Base-by-base conservation (phyloP, 1,140 invertebrate genomes). In the Pygmarrhopalites habei region DNA sequence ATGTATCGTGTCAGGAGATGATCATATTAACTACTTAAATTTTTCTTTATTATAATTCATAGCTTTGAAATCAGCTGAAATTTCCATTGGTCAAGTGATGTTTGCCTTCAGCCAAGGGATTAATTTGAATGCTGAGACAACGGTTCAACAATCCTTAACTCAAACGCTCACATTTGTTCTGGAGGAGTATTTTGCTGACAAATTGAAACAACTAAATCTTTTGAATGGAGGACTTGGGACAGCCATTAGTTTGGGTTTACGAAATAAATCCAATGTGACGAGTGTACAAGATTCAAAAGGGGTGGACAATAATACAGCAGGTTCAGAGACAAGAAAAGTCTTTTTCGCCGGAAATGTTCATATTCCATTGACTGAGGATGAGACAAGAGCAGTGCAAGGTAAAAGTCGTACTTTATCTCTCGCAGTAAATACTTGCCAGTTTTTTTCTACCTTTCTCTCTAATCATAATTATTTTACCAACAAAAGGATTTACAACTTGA, bases 31-130 rank as follows among this genome's bases (percentile, higher is more conserved):
- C n/a, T n/a, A n/a, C n/a, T n/a, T n/a, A n/a, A n/a, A n/a, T n/a
- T n/a, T n/a, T n/a, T n/a, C n/a, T n/a, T n/a, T n/a, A n/a, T n/a
- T n/a, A n/a, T n/a, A n/a, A n/a, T 35, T 39, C 47, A 21, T 43
- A n/a, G 61, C 57, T 39, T 15, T 66, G 25, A 52, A 52, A 23
- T 2, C 19, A 7, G n/a, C 29, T 7, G 59, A 63, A 26, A 21
- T 69, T 19, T 19, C 47, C 12, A 19, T 70, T 19, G 51, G 39
- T 19, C 59, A 66, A 39, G 57, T 71, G 0, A 64, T 71, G 59
- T n/a, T 71, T 5, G 63, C 66, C 10, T 71, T 71, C 60, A 59
- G 52, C 35, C 66, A 71, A 68, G 66, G 57, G 19, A 56, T 71
- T 23, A 71, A 66, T 59, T 46, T 71, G 19, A 71, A 68, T 29